A percentile compares a stretch with the other conserved stretches of the same genome.
phyloP scores from a whole-genome alignment of 1,140 invertebrate species.

The Drosophila littoralis region DNA sequence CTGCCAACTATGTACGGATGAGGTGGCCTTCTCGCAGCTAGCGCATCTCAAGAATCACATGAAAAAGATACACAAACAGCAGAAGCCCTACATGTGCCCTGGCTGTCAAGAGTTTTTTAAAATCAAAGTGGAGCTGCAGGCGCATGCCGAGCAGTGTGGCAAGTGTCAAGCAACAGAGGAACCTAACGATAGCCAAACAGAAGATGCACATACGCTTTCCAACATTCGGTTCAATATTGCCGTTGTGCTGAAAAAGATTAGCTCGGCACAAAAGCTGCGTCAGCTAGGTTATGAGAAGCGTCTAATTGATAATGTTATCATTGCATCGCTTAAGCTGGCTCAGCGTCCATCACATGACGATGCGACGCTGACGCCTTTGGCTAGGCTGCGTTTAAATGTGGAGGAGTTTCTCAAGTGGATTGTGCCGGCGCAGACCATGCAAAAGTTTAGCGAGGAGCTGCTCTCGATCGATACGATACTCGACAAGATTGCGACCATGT shows the following conservation, averaged over 20 bases:
- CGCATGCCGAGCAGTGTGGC: slow-evolving; percentile 72
- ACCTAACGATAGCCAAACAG: slow-evolving; percentile 38
- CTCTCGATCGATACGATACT: slow-evolving; percentile 91
- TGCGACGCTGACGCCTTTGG: slow-evolving; percentile 85
- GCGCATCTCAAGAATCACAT: slow-evolving; percentile 93
- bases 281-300: slow-evolving; percentile 92
- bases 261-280: slow-evolving; percentile 89
- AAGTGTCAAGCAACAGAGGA: slow-evolving; percentile 57
- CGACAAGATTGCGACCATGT: slow-evolving; percentile 85
- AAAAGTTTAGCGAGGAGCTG: slow-evolving; percentile 89
- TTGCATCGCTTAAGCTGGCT: slow-evolving; percentile 90
- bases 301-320: slow-evolving; percentile 92
- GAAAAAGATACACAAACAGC: slow-evolving; percentile 91
- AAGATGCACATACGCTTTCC: slow-evolving; percentile 85
- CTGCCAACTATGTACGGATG: slow-evolving; percentile 89
- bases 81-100: slow-evolving; percentile 89
- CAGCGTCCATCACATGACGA: slow-evolving; percentile 88
- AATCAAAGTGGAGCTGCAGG: slow-evolving; percentile 89
- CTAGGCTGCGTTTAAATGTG: slow-evolving; percentile 89
- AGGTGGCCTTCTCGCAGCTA: slow-evolving; percentile 90
- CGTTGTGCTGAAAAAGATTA: slow-evolving; percentile 92
- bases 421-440: slow-evolving; percentile 91
- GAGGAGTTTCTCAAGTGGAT: slow-evolving; percentile 92
- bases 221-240: slow-evolving; percentile 91
- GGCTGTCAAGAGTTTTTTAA: slow-evolving; percentile 90